Evolutionary conservation across 2,888 invertebrate genomes (phyloP), one percentile per base, ranked within the genome.

Genomic region (Pteria penguin): DNA sequence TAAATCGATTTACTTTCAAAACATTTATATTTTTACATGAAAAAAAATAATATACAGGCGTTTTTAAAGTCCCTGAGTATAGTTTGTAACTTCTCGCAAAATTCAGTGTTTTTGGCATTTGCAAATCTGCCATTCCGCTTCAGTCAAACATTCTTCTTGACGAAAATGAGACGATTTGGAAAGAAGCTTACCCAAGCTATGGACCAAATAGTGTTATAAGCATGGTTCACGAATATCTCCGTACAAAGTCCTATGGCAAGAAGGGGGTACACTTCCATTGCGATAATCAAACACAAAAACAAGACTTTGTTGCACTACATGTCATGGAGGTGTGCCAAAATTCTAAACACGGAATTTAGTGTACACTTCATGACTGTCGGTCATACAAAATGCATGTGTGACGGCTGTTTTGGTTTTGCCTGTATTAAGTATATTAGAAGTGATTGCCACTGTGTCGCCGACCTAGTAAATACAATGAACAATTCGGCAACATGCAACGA

Each of bases 381-480:
- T 61, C 61, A 61, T 29, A 61, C 18, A 22, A 29, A 61, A 61
- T 61, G 31, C n/a, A 29, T 29, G 4, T 61, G 61, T 61, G 61
- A 61, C 22, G 4, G n/a, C 14, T 61, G 61, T 2, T 61, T 61
- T 29, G 61, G 61, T 14, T 32, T 31, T 29, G n/a, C n/a, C n/a
- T n/a, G n/a, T n/a, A n/a, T n/a, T n/a, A n/a, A n/a, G n/a, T n/a
- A n/a, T n/a, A n/a, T n/a, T n/a, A n/a, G n/a, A n/a, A n/a, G n/a
- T n/a, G n/a, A n/a, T n/a, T n/a, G n/a, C n/a, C n/a, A n/a, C n/a
- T n/a, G n/a, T n/a, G n/a, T n/a, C n/a, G n/a, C n/a, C n/a, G n/a
- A n/a, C n/a, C n/a, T n/a, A n/a, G n/a, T n/a, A n/a, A n/a, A n/a
- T n/a, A n/a, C n/a, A n/a, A n/a, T n/a, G n/a, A n/a, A n/a, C n/a